Percentiles rank a stretch among this genome's conserved stretches.
Evolutionary conservation across 2,797 vertebrate genomes (phyloP).

Genomic region (Todus mexicanus): DNA sequence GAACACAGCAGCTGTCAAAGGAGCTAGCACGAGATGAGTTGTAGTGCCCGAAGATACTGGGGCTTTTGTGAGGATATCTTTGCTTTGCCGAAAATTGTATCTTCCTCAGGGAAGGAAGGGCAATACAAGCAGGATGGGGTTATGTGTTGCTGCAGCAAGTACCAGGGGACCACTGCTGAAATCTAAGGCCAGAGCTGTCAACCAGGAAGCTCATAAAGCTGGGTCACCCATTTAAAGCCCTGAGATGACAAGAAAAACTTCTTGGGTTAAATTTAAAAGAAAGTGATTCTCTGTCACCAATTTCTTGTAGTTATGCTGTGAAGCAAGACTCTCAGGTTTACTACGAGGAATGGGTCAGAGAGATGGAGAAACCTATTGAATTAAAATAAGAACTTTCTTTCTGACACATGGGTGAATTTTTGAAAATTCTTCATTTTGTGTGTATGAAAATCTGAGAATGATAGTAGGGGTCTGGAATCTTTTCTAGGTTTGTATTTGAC

Average conservation of each 20-base stretch:
- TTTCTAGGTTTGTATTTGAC: neutral
- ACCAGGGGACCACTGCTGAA: neutral
- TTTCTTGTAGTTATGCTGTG: neutral
- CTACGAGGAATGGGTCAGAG: neutral
- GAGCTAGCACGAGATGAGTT: neutral
- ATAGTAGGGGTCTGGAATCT: neutral
- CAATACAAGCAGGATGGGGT: neutral
- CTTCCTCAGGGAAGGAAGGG: neutral
- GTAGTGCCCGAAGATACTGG: neutral
- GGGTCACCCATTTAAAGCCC: neutral
- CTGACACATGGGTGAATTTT: neutral
- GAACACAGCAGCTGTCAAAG: neutral
- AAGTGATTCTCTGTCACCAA: neutral
- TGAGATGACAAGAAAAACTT: neutral
- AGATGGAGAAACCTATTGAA: neutral
- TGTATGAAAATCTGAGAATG: neutral
- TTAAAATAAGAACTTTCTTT: neutral
- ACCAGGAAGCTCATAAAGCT: neutral
- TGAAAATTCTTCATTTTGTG: neutral
- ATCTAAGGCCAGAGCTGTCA: neutral
- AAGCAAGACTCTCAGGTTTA: neutral
- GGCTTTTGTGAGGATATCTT: neutral
- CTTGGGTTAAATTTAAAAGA: neutral
- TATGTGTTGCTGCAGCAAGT: neutral
- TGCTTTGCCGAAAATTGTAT: neutral